A percentile compares a stretch with the other conserved stretches of the same genome.
Evolutionary conservation across 2,797 vertebrate genomes (phyloP).

Genomic region (Carapus acus): DNA sequence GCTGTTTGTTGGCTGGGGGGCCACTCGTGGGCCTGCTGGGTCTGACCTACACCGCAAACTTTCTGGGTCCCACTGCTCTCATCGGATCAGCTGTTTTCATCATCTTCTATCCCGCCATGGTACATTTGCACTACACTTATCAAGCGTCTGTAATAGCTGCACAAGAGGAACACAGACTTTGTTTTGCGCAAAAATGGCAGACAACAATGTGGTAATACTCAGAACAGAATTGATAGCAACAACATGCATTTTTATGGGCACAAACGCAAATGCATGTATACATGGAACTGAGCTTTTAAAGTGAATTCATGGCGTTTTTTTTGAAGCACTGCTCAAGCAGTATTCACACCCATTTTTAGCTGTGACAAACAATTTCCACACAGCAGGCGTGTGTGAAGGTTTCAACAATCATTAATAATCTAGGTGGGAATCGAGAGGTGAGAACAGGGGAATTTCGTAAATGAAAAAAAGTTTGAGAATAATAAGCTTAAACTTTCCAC

Average conservation of each 20-base stretch:
- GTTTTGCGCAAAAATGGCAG: too few relatives aligned
- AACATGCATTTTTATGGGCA: too few relatives aligned
- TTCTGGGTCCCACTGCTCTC: conserved; percentile 77
- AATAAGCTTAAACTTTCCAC: neutral
- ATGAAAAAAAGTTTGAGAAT: conserved; percentile 1
- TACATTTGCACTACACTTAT: conserved; percentile 49
- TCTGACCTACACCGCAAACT: conserved; percentile 71
- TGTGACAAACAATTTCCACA: conserved; percentile 11
- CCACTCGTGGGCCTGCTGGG: conserved; percentile 76
- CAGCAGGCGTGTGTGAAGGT: too few relatives aligned
- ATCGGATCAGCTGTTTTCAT: conserved; percentile 77
- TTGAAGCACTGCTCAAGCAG: conserved; percentile 4
- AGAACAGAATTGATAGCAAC: too few relatives aligned
- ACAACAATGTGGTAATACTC: too few relatives aligned
- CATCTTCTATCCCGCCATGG: conserved; percentile 78
- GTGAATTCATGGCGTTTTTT: too few relatives aligned
- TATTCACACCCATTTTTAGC: conserved; percentile 12
- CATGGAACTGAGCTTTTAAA: too few relatives aligned
- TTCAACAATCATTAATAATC: too few relatives aligned
- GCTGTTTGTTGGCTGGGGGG: conserved; percentile 74
- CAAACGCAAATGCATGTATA: too few relatives aligned
- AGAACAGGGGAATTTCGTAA: too few relatives aligned
- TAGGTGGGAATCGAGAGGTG: too few relatives aligned
- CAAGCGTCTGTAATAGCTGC: conserved; percentile 1
- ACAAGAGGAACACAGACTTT: too few relatives aligned